A percentile compares a stretch with the other conserved stretches of the same genome.
These are phyloP conservation scores for Heliothis virescens DNA, from an alignment of 1,140 invertebrate genomes.

Conservation along the genomic window DNA sequence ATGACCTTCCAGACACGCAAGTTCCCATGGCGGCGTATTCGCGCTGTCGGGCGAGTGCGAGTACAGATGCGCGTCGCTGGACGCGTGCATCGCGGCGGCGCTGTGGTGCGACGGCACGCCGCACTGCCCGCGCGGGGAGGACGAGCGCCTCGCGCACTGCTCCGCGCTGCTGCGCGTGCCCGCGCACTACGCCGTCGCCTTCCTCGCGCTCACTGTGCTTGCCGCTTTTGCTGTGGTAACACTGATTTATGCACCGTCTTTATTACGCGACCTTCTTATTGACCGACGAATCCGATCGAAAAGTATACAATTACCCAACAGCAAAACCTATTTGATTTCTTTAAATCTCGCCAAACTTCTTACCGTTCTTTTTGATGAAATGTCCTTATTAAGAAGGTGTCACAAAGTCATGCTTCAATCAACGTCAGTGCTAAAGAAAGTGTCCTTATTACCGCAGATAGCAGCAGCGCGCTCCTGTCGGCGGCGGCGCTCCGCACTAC, in stretches of 20 bases:
- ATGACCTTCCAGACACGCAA: slow-evolving; percentile 70
- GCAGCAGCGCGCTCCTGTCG: slow-evolving; percentile 87
- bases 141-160: slow-evolving; percentile 93
- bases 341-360: too few relatives aligned
- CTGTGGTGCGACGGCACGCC: slow-evolving; percentile 95
- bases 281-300: too few relatives aligned
- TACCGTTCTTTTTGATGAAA: too few relatives aligned
- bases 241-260: slow-evolving; percentile 41
- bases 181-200: slow-evolving; percentile 89
- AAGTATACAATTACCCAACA: too few relatives aligned
- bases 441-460: slow-evolving; percentile 69
- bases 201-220: slow-evolving; percentile 77
- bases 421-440: not conserved
- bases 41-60: slow-evolving; percentile 90
- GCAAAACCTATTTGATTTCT: too few relatives aligned
- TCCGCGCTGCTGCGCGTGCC: slow-evolving; percentile 91
- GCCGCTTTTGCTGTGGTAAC: slow-evolving; percentile 75
- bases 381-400: too few relatives aligned
- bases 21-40: slow-evolving; percentile 84
- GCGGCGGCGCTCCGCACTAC: slow-evolving; percentile 90
- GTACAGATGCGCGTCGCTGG: slow-evolving; percentile 93
- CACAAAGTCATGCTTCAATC: slow-evolving; percentile 59
- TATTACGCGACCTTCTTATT: slow-evolving; percentile 25
- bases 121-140: slow-evolving; percentile 95
- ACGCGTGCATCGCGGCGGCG: slow-evolving; percentile 95